Evolutionary conservation across 92 coral and sea anemone genomes (phyloP), one percentile per base, ranked within the genome.

Genomic region (Palythoa caribaeorum): DNA sequence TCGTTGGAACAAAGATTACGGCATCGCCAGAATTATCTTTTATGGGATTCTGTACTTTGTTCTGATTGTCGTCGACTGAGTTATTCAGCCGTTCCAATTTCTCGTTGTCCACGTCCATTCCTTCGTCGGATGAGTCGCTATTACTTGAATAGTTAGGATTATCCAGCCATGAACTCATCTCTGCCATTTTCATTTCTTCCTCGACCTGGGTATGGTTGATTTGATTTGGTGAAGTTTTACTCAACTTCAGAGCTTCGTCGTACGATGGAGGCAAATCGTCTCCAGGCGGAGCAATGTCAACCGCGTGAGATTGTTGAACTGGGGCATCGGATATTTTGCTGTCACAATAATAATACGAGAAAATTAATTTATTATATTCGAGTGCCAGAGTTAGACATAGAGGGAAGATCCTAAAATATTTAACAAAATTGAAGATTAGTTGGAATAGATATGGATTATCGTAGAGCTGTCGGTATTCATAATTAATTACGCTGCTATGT

Each of bases 231-330:
- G 55, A 10, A 0, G 6, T 37, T 35, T 63, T 65, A 9, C 55
- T 80, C 73, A 60, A 20, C 73, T 80, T 80, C 12, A 80, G 39
- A 17, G 85, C 73, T 21, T 80, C 84, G 35, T 80, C 84, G 9
- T 80, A 80, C 14, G 84, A 80, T 5, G 84, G 84, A 40, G 84
- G 84, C 11, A 60, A 14, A 59, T 57, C 72, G 1, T 20, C 55
- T 44, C 44, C 52, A 39, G 40, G 72, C 14, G 5, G 84, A n/a
- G 73, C 3, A 62, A 13, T 76, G 38, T 48, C 15, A 11, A 48
- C 80, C 12, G 35, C 39, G 16, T 52, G 80, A 4, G 39, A 9
- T 52, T 28, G 17, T 51, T 76, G 62, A 76, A 13, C 62, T 3
- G 60, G 62, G 50, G 17, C 44, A 21, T 76, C 62, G 50, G 38